phyloP scores from a whole-genome alignment of 2,797 vertebrate species.

The Myotis myotis region DNA sequence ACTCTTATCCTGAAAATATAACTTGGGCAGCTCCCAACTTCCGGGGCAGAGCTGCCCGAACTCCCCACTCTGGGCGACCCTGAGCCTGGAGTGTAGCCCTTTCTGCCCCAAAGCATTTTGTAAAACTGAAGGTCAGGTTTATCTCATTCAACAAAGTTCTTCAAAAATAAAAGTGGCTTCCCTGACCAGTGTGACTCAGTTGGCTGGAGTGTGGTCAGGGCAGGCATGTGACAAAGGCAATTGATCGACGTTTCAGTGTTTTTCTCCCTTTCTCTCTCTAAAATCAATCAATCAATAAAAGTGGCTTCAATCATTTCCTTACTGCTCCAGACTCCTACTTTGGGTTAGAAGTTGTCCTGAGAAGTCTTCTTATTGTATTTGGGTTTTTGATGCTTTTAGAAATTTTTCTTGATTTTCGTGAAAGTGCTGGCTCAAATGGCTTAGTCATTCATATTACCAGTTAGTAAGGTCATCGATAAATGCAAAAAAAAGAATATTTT shows the following conservation, averaged over 20 bases:
- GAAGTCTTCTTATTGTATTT: neutral
- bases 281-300: neutral
- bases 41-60: neutral
- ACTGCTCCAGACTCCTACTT: neutral
- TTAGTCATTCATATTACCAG: neutral
- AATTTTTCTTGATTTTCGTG: slow-evolving; percentile 1
- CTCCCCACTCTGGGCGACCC: too few relatives aligned
- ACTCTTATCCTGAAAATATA: neutral
- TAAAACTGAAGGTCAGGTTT: neutral
- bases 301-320: neutral
- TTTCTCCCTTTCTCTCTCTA: neutral
- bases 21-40: neutral
- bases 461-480: neutral
- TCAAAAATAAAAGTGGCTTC: neutral
- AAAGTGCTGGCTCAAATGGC: neutral
- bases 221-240: neutral
- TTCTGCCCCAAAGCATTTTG: neutral
- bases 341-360: neutral
- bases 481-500: neutral
- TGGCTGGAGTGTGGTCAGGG: neutral
- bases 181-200: neutral
- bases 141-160: neutral
- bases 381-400: neutral
- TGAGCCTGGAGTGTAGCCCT: neutral
- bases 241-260: neutral